phyloP scores from a whole-genome alignment of 1,140 invertebrate genomes.

The Ceratina japonica region DNA sequence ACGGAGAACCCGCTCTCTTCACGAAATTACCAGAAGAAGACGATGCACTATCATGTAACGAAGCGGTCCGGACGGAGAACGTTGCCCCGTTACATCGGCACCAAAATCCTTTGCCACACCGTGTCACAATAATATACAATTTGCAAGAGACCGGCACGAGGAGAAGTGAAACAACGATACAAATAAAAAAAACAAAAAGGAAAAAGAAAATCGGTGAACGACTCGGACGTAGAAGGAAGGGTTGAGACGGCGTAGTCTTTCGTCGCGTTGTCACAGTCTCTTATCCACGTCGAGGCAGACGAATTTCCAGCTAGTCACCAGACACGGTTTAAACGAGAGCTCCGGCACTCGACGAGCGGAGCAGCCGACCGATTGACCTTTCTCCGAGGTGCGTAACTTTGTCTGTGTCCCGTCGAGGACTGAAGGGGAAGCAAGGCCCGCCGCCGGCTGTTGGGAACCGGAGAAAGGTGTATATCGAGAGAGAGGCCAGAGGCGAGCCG shows the following conservation, averaged over 20 bases:
- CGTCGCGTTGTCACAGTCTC: background rate
- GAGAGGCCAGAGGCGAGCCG: constrained; percentile 60
- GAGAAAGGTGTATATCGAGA: constrained; percentile 75
- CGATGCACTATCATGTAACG: constrained; percentile 55
- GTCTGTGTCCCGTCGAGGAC: constrained; percentile 77
- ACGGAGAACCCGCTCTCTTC: constrained; percentile 8
- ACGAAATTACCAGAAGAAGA: constrained; percentile 32
- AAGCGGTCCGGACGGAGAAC: constrained; percentile 4
- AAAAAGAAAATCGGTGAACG: background rate
- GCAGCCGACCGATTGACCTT: constrained; percentile 68
- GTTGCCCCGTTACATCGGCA: constrained; percentile 50
- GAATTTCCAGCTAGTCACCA: constrained; percentile 43
- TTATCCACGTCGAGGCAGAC: background rate
- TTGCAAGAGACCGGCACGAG: too few species aligned
- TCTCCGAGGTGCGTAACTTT: constrained; percentile 73
- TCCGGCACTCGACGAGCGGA: constrained; percentile 44
- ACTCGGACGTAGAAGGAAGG: background rate
- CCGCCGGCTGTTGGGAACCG: constrained; percentile 67
- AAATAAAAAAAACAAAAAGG: too few species aligned
- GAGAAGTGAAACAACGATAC: background rate
- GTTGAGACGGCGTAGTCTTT: background rate
- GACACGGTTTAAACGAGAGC: constrained; percentile 41
- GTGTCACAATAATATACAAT: background rate
- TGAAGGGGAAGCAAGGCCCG: constrained; percentile 67
- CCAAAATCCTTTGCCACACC: constrained; percentile 14